Conservation (phyloP, 2,113 vertebrate genomes). For the Patagioenas fasciata region DNA sequence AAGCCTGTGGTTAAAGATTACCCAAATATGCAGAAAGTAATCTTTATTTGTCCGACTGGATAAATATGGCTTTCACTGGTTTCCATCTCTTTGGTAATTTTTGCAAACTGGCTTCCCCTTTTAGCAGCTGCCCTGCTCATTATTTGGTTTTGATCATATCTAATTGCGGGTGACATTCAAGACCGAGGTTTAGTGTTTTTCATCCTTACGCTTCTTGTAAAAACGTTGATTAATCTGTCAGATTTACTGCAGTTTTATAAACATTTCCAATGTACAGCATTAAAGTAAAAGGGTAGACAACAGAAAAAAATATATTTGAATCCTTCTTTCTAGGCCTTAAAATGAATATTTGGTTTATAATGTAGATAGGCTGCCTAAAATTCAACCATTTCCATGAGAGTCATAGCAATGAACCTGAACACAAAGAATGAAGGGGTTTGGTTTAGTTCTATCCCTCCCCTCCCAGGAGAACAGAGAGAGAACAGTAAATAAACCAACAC, state of each 20-base stretch:
- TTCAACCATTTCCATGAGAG: neutral
- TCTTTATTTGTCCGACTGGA: constrained; percentile 21
- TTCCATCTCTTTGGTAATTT: constrained; percentile 41
- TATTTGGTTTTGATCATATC: constrained; percentile 58
- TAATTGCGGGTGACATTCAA: constrained; percentile 36
- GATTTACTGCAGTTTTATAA: constrained; percentile 18
- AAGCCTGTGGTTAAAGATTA: constrained; percentile 49
- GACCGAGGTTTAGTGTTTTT: constrained; percentile 11
- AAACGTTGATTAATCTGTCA: neutral
- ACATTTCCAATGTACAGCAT: neutral
- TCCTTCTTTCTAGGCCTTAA: neutral
- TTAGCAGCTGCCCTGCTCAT: constrained; percentile 48
- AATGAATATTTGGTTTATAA: neutral
- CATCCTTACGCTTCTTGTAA: constrained; percentile 7
- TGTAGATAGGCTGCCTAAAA: neutral
- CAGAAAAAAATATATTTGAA: neutral
- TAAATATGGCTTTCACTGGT: constrained; percentile 18
- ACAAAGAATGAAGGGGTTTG: neutral
- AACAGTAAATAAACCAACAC: neutral
- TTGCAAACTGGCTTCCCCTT: constrained; percentile 38
- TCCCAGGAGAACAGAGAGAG: neutral
- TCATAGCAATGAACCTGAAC: neutral
- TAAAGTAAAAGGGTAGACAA: neutral
- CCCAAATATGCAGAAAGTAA: constrained; percentile 38
- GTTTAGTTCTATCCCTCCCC: neutral